These are phyloP conservation scores for Etheostoma perlongum DNA, from an alignment of 2,797 vertebrate genomes.

Conservation along the genomic window DNA sequence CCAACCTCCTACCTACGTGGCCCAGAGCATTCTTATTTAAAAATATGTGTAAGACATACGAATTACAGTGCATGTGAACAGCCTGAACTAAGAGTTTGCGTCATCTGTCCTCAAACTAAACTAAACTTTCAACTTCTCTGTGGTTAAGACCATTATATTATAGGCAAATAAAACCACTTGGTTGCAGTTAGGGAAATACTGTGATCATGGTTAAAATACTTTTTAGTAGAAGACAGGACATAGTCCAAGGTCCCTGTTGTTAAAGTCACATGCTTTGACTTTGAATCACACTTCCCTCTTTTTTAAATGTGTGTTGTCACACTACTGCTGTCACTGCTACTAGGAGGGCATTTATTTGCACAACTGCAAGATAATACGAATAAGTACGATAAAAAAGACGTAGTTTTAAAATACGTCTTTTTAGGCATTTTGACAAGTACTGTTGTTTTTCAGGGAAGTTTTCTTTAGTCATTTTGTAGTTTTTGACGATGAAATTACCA, in stretches of 20 bases:
- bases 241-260: background rate
- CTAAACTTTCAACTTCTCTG: too few relatives aligned
- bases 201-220: background rate
- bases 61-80: too few relatives aligned
- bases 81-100: too few relatives aligned
- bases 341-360: conserved; percentile 1
- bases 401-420: background rate
- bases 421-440: background rate
- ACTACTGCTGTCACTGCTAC: background rate
- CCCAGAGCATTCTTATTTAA: too few relatives aligned
- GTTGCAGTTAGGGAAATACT: background rate
- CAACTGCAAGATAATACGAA: background rate
- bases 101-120: too few relatives aligned
- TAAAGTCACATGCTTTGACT: background rate
- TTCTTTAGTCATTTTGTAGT: background rate
- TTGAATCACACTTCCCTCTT: background rate
- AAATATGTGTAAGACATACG: too few relatives aligned
- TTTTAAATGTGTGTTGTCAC: background rate
- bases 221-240: background rate
- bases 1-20: too few relatives aligned
- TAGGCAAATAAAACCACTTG: background rate
- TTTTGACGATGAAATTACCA: background rate
- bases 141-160: background rate
- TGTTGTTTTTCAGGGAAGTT: background rate
- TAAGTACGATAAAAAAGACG: background rate